phyloP scores from a whole-genome alignment of 1,140 invertebrate genomes.

The Vollenhovia emeryi region DNA sequence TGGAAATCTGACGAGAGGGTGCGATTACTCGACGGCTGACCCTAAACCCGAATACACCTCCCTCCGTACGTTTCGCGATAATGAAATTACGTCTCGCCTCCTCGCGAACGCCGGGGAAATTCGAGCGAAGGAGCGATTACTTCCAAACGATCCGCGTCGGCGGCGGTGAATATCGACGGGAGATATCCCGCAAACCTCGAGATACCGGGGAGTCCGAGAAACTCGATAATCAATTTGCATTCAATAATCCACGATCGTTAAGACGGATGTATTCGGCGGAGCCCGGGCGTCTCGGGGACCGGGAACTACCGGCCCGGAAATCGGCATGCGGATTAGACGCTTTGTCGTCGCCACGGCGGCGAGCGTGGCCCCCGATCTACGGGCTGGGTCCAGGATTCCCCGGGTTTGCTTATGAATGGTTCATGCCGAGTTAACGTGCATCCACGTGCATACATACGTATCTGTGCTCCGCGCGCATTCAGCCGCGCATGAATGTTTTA shows the following conservation, averaged over 20 bases:
- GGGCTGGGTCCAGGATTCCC: conserved; percentile 30
- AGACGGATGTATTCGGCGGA: conserved; percentile 66
- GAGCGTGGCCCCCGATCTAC: conserved; percentile 27
- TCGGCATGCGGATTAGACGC: conserved; percentile 74
- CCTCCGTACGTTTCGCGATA: conserved; percentile 1
- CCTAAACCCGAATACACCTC: conserved; percentile 28
- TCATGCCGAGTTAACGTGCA: conserved; percentile 33
- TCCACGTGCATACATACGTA: conserved; percentile 53
- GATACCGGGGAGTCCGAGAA: conserved; percentile 43
- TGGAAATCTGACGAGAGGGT: conserved; percentile 27
- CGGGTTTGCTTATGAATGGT: conserved; percentile 73
- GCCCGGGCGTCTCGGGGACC: conserved; percentile 23
- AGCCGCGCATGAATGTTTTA: conserved; percentile 52
- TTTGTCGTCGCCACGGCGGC: conserved; percentile 69
- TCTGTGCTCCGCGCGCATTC: conserved; percentile 34
- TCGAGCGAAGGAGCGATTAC: conserved; percentile 30
- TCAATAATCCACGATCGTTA: conserved; percentile 74
- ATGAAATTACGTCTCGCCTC: conserved; percentile 41
- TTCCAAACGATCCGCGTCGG: conserved; percentile 45
- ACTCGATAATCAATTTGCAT: conserved; percentile 75
- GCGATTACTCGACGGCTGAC: conserved; percentile 23
- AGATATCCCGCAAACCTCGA: background rate
- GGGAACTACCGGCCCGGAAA: conserved; percentile 68
- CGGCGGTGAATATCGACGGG: conserved; percentile 29
- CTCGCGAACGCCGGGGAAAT: conserved; percentile 7